A percentile compares a stretch with the other conserved stretches of the same genome.
Conservation (phyloP, 2,113 vertebrate genomes). For the Polyodon spathula region DNA sequence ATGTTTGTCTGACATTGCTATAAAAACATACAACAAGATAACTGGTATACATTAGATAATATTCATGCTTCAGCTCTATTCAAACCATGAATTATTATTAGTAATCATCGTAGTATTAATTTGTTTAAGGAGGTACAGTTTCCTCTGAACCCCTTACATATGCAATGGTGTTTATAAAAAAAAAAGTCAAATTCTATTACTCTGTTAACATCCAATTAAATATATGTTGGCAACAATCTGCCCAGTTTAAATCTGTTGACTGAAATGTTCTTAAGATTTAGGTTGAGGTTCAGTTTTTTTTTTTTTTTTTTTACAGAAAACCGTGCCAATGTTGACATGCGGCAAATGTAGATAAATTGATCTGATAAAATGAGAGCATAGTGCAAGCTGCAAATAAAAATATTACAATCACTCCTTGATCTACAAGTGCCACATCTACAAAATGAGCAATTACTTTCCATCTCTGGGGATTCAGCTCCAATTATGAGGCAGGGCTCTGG, state of each 20-base stretch:
- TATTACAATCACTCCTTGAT: conserved; percentile 84
- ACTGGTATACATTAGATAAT: no score
- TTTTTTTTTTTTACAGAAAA: conserved; percentile 33
- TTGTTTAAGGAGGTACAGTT: no score
- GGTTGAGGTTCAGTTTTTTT: conserved; percentile 23
- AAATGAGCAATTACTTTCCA: conserved; percentile 81
- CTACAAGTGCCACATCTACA: conserved; percentile 71
- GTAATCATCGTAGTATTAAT: no score
- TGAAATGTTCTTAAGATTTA: not conserved
- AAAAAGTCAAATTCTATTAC: no score
- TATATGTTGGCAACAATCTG: not conserved
- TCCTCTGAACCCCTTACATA: no score
- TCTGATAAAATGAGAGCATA: conserved; percentile 60
- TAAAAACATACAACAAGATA: no score
- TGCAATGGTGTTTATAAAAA: no score
- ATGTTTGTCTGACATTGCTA: no score
- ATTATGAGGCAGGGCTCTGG: conserved; percentile 56
- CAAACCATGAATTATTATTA: no score
- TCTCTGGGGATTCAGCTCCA: conserved; percentile 59
- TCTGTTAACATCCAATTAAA: no score
- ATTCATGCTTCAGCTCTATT: no score
- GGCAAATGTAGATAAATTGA: conserved; percentile 65
- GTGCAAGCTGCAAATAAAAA: conserved; percentile 74
- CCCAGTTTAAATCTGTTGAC: not conserved
- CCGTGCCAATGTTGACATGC: conserved; percentile 46